phyloP scores from a whole-genome alignment of 2,888 invertebrate species.

The Laothoe populi region DNA sequence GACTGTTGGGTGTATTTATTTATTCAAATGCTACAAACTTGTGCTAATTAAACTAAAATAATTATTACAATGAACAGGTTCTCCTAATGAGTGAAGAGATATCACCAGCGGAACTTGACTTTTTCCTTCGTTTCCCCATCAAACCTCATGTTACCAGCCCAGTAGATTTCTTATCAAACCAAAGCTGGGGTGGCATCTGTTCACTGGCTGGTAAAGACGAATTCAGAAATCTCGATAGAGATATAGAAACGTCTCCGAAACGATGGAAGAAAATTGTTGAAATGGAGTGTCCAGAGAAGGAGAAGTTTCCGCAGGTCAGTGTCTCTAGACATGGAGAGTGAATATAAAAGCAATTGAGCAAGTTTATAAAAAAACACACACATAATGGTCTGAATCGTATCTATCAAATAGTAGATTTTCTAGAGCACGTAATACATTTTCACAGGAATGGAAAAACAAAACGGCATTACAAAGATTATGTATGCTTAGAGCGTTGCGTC shows the following conservation, averaged over 20 bases:
- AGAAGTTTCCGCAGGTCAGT: conserved; percentile 94
- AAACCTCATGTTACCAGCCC: conserved; percentile 97
- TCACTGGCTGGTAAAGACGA: conserved; percentile 95
- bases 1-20: too few relatives aligned
- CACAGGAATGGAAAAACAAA: conserved; percentile 97
- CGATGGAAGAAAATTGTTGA: conserved; percentile 99
- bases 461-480: conserved; percentile 96
- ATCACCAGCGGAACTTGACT: conserved; percentile 93
- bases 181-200: conserved; percentile 98
- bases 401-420: too few relatives aligned
- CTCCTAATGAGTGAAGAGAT: conserved; percentile 94
- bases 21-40: too few relatives aligned
- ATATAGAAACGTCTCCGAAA: conserved; percentile 98
- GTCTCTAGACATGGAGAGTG: not conserved
- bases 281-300: conserved; percentile 96
- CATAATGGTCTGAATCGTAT: too few relatives aligned
- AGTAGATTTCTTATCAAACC: conserved; percentile 96
- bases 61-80: conserved; percentile 83
- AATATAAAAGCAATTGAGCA: not conserved
- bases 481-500: conserved; percentile 96
- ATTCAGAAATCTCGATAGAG: conserved; percentile 96
- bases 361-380: too few relatives aligned
- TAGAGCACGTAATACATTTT: conserved; percentile 30
- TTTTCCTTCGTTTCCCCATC: conserved; percentile 95
- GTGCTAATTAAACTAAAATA: not conserved